These are phyloP conservation scores for Neoascia interrupta DNA, from an alignment of 2,888 invertebrate genomes.

Conservation along the genomic window DNA sequence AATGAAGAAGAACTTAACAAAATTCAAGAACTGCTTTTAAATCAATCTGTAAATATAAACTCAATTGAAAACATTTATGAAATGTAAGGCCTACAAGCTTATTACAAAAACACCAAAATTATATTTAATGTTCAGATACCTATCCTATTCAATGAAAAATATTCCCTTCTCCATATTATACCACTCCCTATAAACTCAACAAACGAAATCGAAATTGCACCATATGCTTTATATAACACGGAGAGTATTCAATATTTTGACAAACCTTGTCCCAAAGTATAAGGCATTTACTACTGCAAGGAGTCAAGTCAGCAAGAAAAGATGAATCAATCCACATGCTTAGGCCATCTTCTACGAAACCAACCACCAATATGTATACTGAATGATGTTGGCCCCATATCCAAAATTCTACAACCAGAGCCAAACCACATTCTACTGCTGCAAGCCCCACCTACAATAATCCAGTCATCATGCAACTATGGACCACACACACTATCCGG, in stretches of 20 bases:
- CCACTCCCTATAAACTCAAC: background rate
- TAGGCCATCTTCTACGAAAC: slow-evolving; percentile 3
- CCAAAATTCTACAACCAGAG: slow-evolving; percentile 14
- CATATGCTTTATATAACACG: background rate
- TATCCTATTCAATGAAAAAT: background rate
- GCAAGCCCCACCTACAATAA: background rate
- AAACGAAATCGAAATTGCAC: background rate
- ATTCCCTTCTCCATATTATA: background rate
- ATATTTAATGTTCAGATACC: background rate
- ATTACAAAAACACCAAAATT: background rate
- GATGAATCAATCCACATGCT: slow-evolving; percentile 3
- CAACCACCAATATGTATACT: slow-evolving; percentile 11
- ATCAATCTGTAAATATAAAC: background rate
- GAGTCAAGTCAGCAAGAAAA: background rate
- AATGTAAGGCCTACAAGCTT: background rate
- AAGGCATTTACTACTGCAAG: background rate
- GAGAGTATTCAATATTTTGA: background rate
- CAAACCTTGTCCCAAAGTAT: background rate
- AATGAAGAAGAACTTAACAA: background rate
- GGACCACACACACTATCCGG: background rate
- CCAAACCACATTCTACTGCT: slow-evolving; percentile 20
- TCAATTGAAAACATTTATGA: slow-evolving; percentile 6
- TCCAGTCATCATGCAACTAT: slow-evolving; percentile 3
- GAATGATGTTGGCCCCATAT: background rate
- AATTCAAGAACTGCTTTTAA: background rate